These are phyloP conservation scores for Orthonyx spaldingii DNA, from an alignment of 2,113 vertebrate genomes.

Conservation along the genomic window DNA sequence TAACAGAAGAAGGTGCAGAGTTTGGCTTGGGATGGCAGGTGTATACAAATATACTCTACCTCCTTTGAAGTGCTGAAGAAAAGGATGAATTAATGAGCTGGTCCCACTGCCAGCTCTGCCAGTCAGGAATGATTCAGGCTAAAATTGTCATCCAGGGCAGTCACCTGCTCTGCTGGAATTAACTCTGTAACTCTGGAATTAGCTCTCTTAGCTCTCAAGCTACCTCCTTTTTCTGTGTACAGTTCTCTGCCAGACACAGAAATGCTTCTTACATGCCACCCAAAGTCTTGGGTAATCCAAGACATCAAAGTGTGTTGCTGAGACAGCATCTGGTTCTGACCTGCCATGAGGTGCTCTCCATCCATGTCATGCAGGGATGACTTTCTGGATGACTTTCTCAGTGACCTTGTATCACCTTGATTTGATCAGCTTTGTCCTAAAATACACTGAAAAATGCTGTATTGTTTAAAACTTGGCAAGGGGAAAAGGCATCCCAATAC, in stretches of 20 bases:
- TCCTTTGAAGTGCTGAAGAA: background rate
- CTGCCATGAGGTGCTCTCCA: background rate
- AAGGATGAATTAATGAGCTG: background rate
- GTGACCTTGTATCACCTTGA: background rate
- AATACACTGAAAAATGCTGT: background rate
- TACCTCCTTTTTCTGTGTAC: background rate
- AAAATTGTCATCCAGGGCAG: background rate
- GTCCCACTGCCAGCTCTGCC: background rate
- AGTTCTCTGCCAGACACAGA: background rate
- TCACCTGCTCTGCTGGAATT: background rate
- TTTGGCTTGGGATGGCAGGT: background rate
- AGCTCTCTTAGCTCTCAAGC: background rate
- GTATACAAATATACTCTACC: background rate
- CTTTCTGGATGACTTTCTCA: background rate
- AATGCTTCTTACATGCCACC: background rate
- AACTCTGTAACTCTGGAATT: background rate
- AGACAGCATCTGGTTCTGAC: background rate
- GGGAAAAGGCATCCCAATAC: background rate
- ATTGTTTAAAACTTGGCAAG: background rate
- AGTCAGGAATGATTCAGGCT: background rate
- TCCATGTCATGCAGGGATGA: background rate
- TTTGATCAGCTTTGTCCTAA: background rate
- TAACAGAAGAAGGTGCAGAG: background rate
- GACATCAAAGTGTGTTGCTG: background rate
- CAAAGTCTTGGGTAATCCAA: background rate